phyloP scores from a whole-genome alignment of 1,140 invertebrate genomes.

The Diabrotica undecimpunctata region DNA sequence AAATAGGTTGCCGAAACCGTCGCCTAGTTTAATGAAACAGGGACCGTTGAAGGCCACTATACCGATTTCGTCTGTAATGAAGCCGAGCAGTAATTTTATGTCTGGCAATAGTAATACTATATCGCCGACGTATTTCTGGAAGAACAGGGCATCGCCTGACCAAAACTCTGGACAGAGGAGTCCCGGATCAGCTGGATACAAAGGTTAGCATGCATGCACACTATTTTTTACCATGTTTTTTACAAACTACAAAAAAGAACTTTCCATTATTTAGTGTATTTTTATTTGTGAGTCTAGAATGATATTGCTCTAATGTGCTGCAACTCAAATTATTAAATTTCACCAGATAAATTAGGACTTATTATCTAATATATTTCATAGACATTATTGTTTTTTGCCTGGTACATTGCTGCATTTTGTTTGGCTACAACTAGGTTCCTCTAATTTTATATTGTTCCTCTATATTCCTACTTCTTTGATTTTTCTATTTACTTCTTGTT shows the following conservation, averaged over 20 bases:
- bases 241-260: background rate
- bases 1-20: constrained; percentile 61
- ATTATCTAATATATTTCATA: too few species aligned
- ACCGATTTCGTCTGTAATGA: constrained; percentile 66
- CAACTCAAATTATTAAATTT: too few species aligned
- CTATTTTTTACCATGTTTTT: too few species aligned
- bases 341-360: too few species aligned
- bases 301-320: too few species aligned
- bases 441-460: too few species aligned
- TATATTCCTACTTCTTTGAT: too few species aligned
- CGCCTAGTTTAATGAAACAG: constrained; percentile 64
- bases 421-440: too few species aligned
- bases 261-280: background rate
- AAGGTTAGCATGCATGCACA: constrained; percentile 52
- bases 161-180: constrained; percentile 64
- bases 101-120: constrained; percentile 66
- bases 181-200: constrained; percentile 66
- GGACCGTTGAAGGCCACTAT: constrained; percentile 71
- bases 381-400: too few species aligned
- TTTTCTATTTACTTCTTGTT: too few species aligned
- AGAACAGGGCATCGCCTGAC: constrained; percentile 61
- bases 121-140: constrained; percentile 60
- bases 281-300: too few species aligned
- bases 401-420: too few species aligned
- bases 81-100: constrained; percentile 57